phyloP scores from a whole-genome alignment of 2,888 invertebrate species.

The Omphaloscelis lunosa region DNA sequence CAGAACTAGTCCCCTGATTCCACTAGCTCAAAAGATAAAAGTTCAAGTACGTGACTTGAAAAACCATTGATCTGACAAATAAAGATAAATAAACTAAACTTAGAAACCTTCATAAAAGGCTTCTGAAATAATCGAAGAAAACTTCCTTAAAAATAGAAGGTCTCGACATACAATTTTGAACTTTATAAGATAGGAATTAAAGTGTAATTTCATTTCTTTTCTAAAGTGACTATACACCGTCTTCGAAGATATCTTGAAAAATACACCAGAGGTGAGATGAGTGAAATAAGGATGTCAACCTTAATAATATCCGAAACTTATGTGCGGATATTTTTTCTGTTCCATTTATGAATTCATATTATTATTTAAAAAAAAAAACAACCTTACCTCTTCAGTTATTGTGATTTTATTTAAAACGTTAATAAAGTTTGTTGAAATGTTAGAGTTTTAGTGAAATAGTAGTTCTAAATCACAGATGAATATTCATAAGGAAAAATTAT shows the following conservation, averaged over 20 bases:
- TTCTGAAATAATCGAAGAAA: constrained; percentile 44
- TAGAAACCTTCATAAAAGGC: constrained; percentile 11
- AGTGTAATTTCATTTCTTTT: constrained; percentile 31
- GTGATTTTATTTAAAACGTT: neutral
- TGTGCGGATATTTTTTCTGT: constrained; percentile 7
- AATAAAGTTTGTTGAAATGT: neutral
- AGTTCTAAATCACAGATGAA: neutral
- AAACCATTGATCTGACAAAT: constrained; percentile 40
- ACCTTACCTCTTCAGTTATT: neutral
- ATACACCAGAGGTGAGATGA: constrained; percentile 46
- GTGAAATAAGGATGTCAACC: constrained; percentile 24
- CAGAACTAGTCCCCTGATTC: constrained; percentile 3
- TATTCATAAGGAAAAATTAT: constrained; percentile 10
- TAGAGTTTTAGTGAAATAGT: neutral
- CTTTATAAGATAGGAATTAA: neutral
- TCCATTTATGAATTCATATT: neutral
- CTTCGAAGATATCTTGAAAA: constrained; percentile 35
- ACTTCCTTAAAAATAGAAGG: constrained; percentile 13
- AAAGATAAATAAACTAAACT: constrained; percentile 43
- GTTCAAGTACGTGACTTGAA: neutral
- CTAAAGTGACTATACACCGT: neutral
- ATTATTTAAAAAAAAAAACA: neutral
- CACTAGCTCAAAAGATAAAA: constrained; percentile 14
- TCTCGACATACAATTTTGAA: constrained; percentile 11
- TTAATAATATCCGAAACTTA: constrained; percentile 38